Evolutionary conservation across 2,888 invertebrate genomes (phyloP).

Genomic region (Drosophila peninsularis): DNA sequence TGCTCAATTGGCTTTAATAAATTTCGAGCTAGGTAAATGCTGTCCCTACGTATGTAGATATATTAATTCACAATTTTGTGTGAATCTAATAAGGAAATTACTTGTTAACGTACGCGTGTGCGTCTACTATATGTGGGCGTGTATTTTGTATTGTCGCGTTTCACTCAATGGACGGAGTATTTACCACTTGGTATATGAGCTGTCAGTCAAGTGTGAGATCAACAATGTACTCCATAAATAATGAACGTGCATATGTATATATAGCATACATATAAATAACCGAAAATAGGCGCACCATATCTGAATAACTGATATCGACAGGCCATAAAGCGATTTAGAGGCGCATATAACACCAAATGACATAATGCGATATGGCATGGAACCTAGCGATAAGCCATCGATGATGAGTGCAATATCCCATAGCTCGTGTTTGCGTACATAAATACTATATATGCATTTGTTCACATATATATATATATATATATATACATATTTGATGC

Average conservation of each 20-base stretch:
- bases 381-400: conserved; percentile 22
- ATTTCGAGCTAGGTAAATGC: conserved; percentile 45
- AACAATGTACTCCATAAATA: conserved; percentile 46
- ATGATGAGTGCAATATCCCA: conserved; percentile 23
- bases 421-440: conserved; percentile 8
- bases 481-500: too few species aligned
- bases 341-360: conserved; percentile 29
- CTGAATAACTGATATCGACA: conserved; percentile 43
- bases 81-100: conserved; percentile 73
- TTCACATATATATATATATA: background rate
- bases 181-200: conserved; percentile 13
- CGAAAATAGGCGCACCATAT: conserved; percentile 44
- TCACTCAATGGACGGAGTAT: conserved; percentile 17
- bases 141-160: conserved; percentile 15
- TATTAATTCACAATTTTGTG: conserved; percentile 17
- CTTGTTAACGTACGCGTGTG: conserved; percentile 63
- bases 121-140: conserved; percentile 26
- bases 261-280: conserved; percentile 41
- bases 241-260: conserved; percentile 12
- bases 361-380: conserved; percentile 40
- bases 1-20: conserved; percentile 73
- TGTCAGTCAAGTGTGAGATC: conserved; percentile 31
- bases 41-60: background rate
- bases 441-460: background rate
- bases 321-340: conserved; percentile 59